Base-by-base conservation (phyloP, 2,113 vertebrate genomes). In the Psettodes erumei region DNA sequence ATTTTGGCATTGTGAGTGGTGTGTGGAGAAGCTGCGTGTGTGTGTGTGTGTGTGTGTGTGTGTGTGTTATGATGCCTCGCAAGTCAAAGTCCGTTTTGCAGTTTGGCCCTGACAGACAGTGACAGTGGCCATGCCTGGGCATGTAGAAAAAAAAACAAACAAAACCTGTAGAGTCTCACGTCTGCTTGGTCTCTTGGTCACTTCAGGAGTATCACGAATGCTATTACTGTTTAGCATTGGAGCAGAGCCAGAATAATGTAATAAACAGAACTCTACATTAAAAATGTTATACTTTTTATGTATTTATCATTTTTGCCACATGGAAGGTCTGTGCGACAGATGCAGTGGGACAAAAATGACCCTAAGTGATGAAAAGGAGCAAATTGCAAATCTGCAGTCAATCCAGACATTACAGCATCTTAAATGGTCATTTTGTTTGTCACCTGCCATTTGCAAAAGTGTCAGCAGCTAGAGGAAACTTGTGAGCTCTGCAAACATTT, bases 1-100 rank as follows among this genome's bases (percentile, higher is more conserved):
- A 84, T 85, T 89, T 83, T 83, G 78, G 79, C 81, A 76, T 53
- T 1, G 21, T 47, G 60, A 72, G 70, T 16, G 18, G 56, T 73
- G 45, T 73, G 45, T 42, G 28, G 55, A 33, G 61, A 83, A 47
- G 35, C 15, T 58, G 19, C 53, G 37, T 69, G 40, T 56, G 50
- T 56, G 16, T 58, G 47, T 64, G 48, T 58, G 35, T 38, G 38
- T 73, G 58, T 67, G 35, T 43, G 60, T 53, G 50, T 55, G 38
- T 55, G 62, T 45, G 47, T 55, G 42, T 76, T 7, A 16, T 25
- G 47, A 42, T 63, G 56, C 35, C 42, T 25, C 42, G 54, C 19
- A 71, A 64, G 55, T 74, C 56, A 79, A 77, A 74, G 71, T 74
- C 63, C 16, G 8, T 72, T 73, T 47, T 58, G 33, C 59, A 63